Conservation (phyloP, 2,113 vertebrate genomes). For the Narcine bancroftii region DNA sequence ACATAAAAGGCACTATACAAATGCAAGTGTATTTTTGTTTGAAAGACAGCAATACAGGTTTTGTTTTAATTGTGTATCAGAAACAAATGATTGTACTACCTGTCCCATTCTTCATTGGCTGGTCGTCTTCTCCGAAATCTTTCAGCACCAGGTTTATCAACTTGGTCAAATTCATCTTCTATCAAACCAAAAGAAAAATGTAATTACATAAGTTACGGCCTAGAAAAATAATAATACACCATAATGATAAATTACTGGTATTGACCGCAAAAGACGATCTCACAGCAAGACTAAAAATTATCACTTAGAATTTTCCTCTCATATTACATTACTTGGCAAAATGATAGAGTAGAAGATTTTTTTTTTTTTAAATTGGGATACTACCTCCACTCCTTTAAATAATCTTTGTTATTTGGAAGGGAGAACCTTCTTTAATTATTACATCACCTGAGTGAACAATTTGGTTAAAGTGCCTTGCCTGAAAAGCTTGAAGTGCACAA, state of each 20-base stretch:
- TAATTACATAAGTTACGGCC: not conserved
- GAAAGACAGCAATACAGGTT: not conserved
- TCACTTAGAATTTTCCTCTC: not conserved
- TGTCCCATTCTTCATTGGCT: conserved; percentile 80
- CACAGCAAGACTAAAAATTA: not conserved
- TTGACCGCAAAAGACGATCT: not conserved
- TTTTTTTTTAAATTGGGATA: too few species aligned
- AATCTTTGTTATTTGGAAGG: too few species aligned
- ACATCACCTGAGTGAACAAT: too few species aligned
- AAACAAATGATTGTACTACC: conserved; percentile 53
- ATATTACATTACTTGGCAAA: too few species aligned
- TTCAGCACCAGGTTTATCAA: conserved; percentile 92
- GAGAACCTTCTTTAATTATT: too few species aligned
- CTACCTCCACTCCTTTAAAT: too few species aligned
- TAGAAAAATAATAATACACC: not conserved
- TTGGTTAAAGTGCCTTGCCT: too few species aligned
- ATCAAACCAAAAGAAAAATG: conserved; percentile 41
- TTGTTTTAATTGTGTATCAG: not conserved
- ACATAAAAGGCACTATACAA: too few species aligned
- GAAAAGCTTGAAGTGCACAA: too few species aligned
- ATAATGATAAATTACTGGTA: not conserved
- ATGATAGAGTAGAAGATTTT: too few species aligned
- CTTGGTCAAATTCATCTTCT: conserved; percentile 91
- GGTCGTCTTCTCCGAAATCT: conserved; percentile 84
- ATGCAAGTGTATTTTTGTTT: not conserved